phyloP scores from a whole-genome alignment of 2,888 invertebrate species.

The Aphidius colemani region DNA sequence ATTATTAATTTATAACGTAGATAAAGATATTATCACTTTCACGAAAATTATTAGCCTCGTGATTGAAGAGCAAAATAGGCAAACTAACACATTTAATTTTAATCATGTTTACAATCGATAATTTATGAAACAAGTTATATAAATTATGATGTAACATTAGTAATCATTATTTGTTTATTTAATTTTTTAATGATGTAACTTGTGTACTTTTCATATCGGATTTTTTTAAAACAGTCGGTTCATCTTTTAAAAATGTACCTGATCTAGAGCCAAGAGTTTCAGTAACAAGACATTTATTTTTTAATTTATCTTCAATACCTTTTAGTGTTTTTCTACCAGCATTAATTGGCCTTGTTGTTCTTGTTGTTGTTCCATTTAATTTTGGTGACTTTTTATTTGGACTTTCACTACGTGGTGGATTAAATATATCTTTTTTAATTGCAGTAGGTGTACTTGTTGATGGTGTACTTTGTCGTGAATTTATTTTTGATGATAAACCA shows the following conservation, averaged over 20 bases:
- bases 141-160: constrained; percentile 38
- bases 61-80: constrained; percentile 11
- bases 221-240: constrained; percentile 69
- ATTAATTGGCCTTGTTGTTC: constrained; percentile 38
- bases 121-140: neutral
- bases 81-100: constrained; percentile 10
- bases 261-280: constrained; percentile 64
- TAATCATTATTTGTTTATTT: neutral
- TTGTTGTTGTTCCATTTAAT: constrained; percentile 41
- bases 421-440: constrained; percentile 42
- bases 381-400: constrained; percentile 54
- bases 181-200: constrained; percentile 40
- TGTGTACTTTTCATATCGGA: constrained; percentile 54
- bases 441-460: constrained; percentile 36
- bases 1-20: constrained; percentile 38
- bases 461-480: constrained; percentile 38
- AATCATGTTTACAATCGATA: neutral
- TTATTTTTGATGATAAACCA: constrained; percentile 34
- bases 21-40: constrained; percentile 44
- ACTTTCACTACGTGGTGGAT: constrained; percentile 49
- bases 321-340: constrained; percentile 37
- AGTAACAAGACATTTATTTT: constrained; percentile 50
- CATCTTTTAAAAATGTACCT: constrained; percentile 76
- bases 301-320: constrained; percentile 44
- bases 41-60: constrained; percentile 21